A percentile compares a stretch with the other conserved stretches of the same genome.
These are phyloP conservation scores for Gymnothorax javanicus DNA, from an alignment of 2,797 vertebrate genomes.

Conservation along the genomic window DNA sequence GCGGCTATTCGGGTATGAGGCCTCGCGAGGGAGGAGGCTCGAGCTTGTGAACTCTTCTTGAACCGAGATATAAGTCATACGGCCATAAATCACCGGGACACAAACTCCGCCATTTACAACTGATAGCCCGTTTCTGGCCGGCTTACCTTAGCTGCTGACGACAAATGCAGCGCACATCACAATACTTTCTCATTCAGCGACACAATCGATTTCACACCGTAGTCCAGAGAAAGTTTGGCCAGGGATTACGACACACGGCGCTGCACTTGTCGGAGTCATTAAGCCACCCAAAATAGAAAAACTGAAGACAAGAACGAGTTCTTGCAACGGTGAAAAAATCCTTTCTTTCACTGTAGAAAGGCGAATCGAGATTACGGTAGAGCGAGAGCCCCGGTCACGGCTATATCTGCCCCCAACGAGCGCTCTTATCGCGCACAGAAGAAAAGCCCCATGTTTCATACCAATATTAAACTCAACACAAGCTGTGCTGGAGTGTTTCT, in stretches of 20 bases:
- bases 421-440: slow-evolving; percentile 72
- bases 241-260: slow-evolving; percentile 63
- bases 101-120: slow-evolving; percentile 96
- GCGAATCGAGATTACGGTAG: slow-evolving; percentile 75
- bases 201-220: slow-evolving; percentile 79
- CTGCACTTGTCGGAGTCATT: slow-evolving; percentile 66
- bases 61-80: slow-evolving; percentile 99
- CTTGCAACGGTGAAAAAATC: slow-evolving; percentile 54
- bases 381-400: slow-evolving; percentile 68
- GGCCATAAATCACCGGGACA: slow-evolving; percentile 99
- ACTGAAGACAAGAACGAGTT: slow-evolving; percentile 59
- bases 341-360: slow-evolving; percentile 69
- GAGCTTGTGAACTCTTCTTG: slow-evolving; percentile 98
- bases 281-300: slow-evolving; percentile 68
- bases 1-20: slow-evolving; percentile 79
- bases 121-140: slow-evolving; percentile 88
- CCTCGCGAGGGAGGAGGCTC: slow-evolving; percentile 83
- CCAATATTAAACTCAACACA: slow-evolving; percentile 76
- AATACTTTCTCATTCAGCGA: slow-evolving; percentile 80
- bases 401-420: slow-evolving; percentile 72
- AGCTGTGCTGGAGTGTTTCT: slow-evolving; percentile 72
- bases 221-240: slow-evolving; percentile 75
- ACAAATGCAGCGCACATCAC: slow-evolving; percentile 85
- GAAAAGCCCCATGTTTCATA: slow-evolving; percentile 81
- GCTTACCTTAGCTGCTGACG: slow-evolving; percentile 99